A percentile compares a stretch with the other conserved stretches of the same genome.
These are phyloP conservation scores for Euspilapteryx auroguttella DNA, from an alignment of 2,888 invertebrate species.

Conservation along the genomic window DNA sequence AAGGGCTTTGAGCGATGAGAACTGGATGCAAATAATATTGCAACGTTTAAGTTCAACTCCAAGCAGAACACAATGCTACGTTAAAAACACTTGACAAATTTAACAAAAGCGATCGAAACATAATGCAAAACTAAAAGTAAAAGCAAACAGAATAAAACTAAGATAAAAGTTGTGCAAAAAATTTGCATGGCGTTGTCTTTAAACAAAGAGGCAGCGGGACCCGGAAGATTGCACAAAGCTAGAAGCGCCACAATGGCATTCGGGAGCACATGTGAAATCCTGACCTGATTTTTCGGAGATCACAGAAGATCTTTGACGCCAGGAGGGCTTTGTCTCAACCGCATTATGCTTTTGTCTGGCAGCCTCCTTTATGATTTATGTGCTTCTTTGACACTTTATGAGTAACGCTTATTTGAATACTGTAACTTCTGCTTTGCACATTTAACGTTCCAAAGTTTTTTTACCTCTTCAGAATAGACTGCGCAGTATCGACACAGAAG, in stretches of 20 bases:
- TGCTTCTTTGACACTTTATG: conserved; percentile 51
- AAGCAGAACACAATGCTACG: conserved; percentile 3
- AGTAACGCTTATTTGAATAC: conserved; percentile 54
- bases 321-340: conserved; percentile 33
- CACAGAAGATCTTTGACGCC: conserved; percentile 24
- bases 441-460: conserved; percentile 41
- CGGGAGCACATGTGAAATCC: conserved; percentile 49
- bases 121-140: conserved; percentile 7
- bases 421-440: conserved; percentile 50
- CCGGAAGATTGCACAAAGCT: conserved; percentile 53
- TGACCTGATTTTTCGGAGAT: conserved; percentile 47
- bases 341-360: conserved; percentile 2
- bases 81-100: conserved; percentile 3
- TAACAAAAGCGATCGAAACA: conserved; percentile 19
- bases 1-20: too few species aligned
- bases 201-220: conserved; percentile 29
- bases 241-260: conserved; percentile 17
- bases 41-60: too few species aligned
- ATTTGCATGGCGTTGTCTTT: conserved; percentile 30
- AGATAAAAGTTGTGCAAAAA: conserved; percentile 19
- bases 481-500: conserved; percentile 21
- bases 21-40: too few species aligned
- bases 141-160: neutral
- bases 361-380: conserved; percentile 51
- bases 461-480: conserved; percentile 31